These are phyloP conservation scores for Agrenia bidenticulata DNA, from an alignment of 2,888 invertebrate species.

Conservation along the genomic window DNA sequence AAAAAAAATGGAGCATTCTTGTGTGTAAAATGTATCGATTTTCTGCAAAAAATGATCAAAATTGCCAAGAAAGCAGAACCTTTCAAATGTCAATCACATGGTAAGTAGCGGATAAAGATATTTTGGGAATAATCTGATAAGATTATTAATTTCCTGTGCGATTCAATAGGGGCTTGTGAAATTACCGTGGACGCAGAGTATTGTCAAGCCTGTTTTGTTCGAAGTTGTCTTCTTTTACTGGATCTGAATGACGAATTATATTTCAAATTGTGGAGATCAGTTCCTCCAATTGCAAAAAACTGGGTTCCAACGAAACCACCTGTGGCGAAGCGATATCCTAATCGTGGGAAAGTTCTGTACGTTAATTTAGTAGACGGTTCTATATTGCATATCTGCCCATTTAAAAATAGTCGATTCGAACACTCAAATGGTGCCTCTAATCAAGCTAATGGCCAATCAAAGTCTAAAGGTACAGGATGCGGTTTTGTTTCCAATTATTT, in stretches of 20 bases:
- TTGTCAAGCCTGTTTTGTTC: constrained; percentile 40
- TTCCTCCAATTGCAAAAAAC: constrained; percentile 32
- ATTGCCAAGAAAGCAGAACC: constrained; percentile 23
- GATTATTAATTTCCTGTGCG: background rate
- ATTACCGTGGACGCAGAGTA: constrained; percentile 23
- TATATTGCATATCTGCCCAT: background rate
- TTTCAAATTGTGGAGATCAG: constrained; percentile 39
- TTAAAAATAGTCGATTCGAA: background rate
- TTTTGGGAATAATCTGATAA: no score
- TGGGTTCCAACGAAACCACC: constrained; percentile 25
- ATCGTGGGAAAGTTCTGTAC: constrained; percentile 32
- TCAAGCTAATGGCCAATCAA: background rate
- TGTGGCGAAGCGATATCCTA: constrained; percentile 12
- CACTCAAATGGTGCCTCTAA: background rate
- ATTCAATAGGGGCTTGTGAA: constrained; percentile 21
- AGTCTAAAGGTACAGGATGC: background rate
- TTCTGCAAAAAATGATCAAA: constrained; percentile 25
- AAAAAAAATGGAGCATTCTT: constrained; percentile 36
- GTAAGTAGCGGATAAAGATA: background rate
- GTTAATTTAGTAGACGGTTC: constrained; percentile 24
- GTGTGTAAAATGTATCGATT: constrained; percentile 29
- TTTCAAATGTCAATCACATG: constrained; percentile 2
- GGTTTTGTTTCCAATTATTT: no score
- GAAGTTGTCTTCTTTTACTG: constrained; percentile 28
- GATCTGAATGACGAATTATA: constrained; percentile 36